Evolutionary conservation across 2,797 vertebrate genomes (phyloP), one percentile per base, ranked within the genome.

Genomic region (Poeciliopsis turneri): DNA sequence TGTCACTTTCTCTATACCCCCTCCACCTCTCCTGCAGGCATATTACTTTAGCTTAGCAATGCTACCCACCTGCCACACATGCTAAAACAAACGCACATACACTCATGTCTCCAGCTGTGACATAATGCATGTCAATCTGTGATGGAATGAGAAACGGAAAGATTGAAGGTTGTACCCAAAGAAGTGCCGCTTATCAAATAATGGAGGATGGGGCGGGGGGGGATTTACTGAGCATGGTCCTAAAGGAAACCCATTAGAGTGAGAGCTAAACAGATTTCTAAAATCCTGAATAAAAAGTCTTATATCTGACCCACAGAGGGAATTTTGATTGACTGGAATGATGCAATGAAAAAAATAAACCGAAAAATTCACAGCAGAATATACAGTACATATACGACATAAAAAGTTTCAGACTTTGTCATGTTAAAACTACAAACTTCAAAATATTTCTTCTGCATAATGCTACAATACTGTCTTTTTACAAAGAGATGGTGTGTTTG

Each of bases 1-100:
- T 94, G 92, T 84, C 90, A 92, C 92, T 89, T 89, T 90, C 85
- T 72, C 76, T 11, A 3, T 20, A 73, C 12, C 30, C n/a, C 51
- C 15, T 2, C 49, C 49, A 53, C 20, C 49, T 57, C 64, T 72
- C 79, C 78, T 84, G 68, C 76, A 53, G 75, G 61, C 47, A 77
- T 55, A 74, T 75, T 75, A 79, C 75, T 89, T 86, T 71, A 79
- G 61, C 77, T 80, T 78, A 76, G 51, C 36, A 28, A 30, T 78
- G 76, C 33, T 51, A 55, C 28, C 49, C 39, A 68, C 71, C 28
- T 57, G 3, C 43, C 61, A 51, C 47, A 76, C 72, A 71, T 43
- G 72, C 53, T 49, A 45, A 47, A 49, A 49, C 75, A 59, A 59
- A 59, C 51, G 33, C 39, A 59, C 55, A 5, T 33, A 49, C 59